A percentile compares a stretch with the other conserved stretches of the same genome.
Evolutionary conservation across 2,888 invertebrate genomes (phyloP).

Genomic region (Diplazon laetatorius): DNA sequence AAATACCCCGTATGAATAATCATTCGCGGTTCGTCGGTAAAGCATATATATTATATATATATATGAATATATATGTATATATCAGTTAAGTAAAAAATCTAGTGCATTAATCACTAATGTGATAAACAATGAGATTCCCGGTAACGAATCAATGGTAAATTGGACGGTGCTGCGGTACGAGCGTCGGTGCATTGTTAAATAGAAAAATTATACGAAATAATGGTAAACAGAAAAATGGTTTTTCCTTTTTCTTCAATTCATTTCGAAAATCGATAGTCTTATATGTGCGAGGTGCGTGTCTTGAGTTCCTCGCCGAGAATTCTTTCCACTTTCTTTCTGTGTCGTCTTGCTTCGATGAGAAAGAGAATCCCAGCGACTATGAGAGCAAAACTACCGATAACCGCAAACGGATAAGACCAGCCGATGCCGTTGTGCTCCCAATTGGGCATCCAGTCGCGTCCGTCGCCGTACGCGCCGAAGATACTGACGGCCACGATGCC

Average conservation of each 20-base stretch:
- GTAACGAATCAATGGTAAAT: background rate
- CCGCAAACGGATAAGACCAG: slow-evolving; percentile 96
- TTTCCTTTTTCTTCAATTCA: background rate
- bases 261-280: slow-evolving; percentile 71
- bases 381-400: slow-evolving; percentile 89
- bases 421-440: slow-evolving; percentile 98
- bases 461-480: slow-evolving; percentile 95
- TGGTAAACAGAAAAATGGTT: slow-evolving; percentile 1
- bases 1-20: background rate
- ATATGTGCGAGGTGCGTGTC: slow-evolving; percentile 90
- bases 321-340: slow-evolving; percentile 89
- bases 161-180: slow-evolving; percentile 6
- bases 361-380: slow-evolving; percentile 91
- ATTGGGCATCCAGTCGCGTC: slow-evolving; percentile 97
- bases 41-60: background rate
- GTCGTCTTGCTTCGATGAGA: slow-evolving; percentile 91
- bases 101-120: slow-evolving; percentile 3
- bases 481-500: slow-evolving; percentile 93
- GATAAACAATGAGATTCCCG: background rate
- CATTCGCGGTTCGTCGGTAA: background rate
- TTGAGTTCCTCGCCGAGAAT: slow-evolving; percentile 88
- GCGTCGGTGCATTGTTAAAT: background rate
- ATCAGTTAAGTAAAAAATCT: too few relatives aligned
- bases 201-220: slow-evolving; percentile 2
- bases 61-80: slow-evolving; percentile 9